A percentile compares a stretch with the other conserved stretches of the same genome.
phyloP scores from a whole-genome alignment of 2,888 invertebrate genomes.

The Phaonia tiefii region DNA sequence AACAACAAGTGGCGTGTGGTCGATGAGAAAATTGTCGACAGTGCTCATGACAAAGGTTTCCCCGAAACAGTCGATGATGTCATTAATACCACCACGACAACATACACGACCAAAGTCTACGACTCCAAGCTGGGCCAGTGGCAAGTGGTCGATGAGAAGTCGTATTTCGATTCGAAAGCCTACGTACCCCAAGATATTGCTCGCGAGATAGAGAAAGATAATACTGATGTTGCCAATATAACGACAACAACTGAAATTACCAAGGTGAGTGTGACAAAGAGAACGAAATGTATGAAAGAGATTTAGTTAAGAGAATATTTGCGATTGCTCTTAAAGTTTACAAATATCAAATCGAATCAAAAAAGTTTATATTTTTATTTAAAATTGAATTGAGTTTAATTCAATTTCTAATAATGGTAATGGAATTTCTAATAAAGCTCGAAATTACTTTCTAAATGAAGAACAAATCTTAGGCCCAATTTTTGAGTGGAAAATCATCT shows the following conservation, averaged over 20 bases:
- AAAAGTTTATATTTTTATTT: no score
- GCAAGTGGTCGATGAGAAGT: conserved; percentile 80
- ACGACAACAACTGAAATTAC: conserved; percentile 81
- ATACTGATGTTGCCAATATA: conserved; percentile 81
- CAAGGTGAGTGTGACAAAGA: conserved; percentile 75
- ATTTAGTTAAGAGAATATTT: no score
- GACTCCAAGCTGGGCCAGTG: conserved; percentile 80
- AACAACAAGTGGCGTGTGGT: conserved; percentile 80
- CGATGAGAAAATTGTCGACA: conserved; percentile 82
- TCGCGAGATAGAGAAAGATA: conserved; percentile 80
- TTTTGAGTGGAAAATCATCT: no score
- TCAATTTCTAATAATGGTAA: no score
- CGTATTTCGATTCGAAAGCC: conserved; percentile 79
- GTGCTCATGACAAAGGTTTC: conserved; percentile 77
- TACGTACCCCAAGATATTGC: conserved; percentile 80
- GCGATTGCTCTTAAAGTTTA: no score
- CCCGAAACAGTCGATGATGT: conserved; percentile 81
- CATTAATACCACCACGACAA: conserved; percentile 80
- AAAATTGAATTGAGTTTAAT: no score
- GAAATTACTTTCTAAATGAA: no score
- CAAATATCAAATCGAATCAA: no score
- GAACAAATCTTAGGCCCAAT: no score
- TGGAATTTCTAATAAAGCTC: no score
- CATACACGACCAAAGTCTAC: conserved; percentile 80
- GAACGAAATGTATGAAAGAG: conserved; percentile 19